A percentile compares a stretch with the other conserved stretches of the same genome.
Evolutionary conservation across 2,888 invertebrate species (phyloP).

Genomic region (Conops quadrifasciatus): DNA sequence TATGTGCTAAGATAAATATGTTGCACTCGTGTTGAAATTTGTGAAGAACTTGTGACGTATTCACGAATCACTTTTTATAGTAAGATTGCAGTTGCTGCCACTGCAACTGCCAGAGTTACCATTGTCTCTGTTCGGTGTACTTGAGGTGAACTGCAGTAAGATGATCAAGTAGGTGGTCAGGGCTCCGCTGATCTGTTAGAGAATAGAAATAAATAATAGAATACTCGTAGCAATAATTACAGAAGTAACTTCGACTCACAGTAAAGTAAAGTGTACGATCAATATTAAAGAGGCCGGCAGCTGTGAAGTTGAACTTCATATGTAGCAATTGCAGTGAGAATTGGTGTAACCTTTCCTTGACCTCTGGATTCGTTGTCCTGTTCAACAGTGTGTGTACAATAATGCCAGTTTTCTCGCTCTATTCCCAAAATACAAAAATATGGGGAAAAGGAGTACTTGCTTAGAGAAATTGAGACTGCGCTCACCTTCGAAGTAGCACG

Average conservation of each 20-base stretch:
- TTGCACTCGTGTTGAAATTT: too few relatives aligned
- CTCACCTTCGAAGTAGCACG: constrained; percentile 61
- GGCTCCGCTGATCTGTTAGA: constrained; percentile 62
- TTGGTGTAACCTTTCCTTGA: constrained; percentile 60
- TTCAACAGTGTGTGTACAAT: constrained; percentile 61
- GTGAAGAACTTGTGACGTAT: too few relatives aligned
- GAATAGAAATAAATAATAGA: constrained; percentile 17
- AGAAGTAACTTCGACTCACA: constrained; percentile 48
- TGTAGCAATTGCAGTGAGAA: constrained; percentile 64
- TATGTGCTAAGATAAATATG: too few relatives aligned
- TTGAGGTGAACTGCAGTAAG: constrained; percentile 63
- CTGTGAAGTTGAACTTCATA: constrained; percentile 64
- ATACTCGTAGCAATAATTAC: too few relatives aligned
- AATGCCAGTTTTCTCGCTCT: constrained; percentile 62
- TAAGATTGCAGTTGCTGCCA: neutral
- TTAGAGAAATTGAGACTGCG: neutral
- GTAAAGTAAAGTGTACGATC: constrained; percentile 65
- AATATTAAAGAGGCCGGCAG: constrained; percentile 64
- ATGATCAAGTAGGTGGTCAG: constrained; percentile 65
- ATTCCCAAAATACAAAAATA: constrained; percentile 4
- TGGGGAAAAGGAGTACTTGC: neutral
- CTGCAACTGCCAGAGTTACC: neutral
- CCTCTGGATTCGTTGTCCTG: constrained; percentile 55
- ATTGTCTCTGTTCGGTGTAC: constrained; percentile 41
- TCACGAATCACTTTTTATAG: too few relatives aligned